These are phyloP conservation scores for Episyrphus balteatus DNA, from an alignment of 1,140 invertebrate species.

Conservation along the genomic window DNA sequence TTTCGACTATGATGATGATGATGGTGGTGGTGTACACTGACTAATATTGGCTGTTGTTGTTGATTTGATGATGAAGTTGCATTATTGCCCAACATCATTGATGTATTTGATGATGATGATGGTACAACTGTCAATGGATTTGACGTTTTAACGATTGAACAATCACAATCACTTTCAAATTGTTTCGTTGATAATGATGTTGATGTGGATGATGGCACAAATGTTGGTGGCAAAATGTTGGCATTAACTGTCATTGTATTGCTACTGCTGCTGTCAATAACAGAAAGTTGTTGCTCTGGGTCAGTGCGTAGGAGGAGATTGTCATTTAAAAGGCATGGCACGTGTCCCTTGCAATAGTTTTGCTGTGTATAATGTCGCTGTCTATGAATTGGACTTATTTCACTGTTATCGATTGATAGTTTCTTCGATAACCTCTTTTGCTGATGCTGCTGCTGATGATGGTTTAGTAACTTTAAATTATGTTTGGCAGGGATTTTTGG, in stretches of 20 bases:
- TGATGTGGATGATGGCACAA: background rate
- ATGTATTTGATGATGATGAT: background rate
- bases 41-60: background rate
- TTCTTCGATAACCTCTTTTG: background rate
- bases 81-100: background rate
- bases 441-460: background rate
- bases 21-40: background rate
- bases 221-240: no score
- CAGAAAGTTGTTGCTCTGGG: no score
- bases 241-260: background rate
- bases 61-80: background rate
- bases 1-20: background rate
- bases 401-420: constrained; percentile 1
- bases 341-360: background rate
- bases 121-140: background rate
- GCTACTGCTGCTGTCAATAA: background rate
- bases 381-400: background rate
- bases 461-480: background rate
- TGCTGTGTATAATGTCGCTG: background rate
- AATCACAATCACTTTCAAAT: no score
- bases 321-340: background rate
- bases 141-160: no score
- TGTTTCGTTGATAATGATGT: no score
- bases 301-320: no score
- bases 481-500: background rate